Percentiles rank a stretch among this genome's conserved stretches.
Conservation (phyloP, 2,797 vertebrate genomes). For the Chromis chromis region DNA sequence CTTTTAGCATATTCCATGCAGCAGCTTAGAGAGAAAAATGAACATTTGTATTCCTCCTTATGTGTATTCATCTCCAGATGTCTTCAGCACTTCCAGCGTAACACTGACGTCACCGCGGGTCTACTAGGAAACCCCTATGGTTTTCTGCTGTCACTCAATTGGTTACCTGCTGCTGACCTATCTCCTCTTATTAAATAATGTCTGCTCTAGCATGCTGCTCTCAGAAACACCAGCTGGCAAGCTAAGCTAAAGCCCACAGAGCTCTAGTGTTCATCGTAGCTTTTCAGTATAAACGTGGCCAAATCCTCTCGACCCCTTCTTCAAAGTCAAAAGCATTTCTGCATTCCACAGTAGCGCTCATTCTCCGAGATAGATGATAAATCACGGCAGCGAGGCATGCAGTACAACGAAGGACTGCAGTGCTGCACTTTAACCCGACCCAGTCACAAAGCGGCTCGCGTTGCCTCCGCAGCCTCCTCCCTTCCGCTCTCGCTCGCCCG, state of each 20-base stretch:
- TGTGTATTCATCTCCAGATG: conserved; percentile 26
- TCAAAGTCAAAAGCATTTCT: conserved; percentile 65
- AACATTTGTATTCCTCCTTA: background rate
- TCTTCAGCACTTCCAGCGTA: conserved; percentile 3
- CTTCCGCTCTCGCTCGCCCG: conserved; percentile 13
- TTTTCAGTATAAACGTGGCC: conserved; percentile 48
- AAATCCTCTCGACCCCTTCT: conserved; percentile 43
- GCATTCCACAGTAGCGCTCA: conserved; percentile 52
- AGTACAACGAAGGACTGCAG: conserved; percentile 67
- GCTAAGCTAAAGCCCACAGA: conserved; percentile 48
- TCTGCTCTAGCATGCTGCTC: conserved; percentile 34
- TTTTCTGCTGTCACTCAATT: conserved; percentile 35
- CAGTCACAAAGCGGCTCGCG: conserved; percentile 31
- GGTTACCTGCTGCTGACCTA: conserved; percentile 40
- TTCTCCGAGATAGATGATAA: conserved; percentile 59
- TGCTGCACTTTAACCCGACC: conserved; percentile 70
- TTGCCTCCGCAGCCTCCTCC: conserved; percentile 58
- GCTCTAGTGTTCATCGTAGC: conserved; percentile 44
- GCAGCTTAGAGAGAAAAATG: background rate
- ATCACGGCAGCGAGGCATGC: conserved; percentile 61
- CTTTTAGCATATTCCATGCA: background rate
- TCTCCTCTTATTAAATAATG: conserved; percentile 47
- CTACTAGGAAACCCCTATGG: conserved; percentile 19
- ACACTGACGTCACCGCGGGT: conserved; percentile 18
- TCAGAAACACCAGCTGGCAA: conserved; percentile 49